phyloP scores from a whole-genome alignment of 2,888 invertebrate genomes.

The Aporophyla lueneburgensis region DNA sequence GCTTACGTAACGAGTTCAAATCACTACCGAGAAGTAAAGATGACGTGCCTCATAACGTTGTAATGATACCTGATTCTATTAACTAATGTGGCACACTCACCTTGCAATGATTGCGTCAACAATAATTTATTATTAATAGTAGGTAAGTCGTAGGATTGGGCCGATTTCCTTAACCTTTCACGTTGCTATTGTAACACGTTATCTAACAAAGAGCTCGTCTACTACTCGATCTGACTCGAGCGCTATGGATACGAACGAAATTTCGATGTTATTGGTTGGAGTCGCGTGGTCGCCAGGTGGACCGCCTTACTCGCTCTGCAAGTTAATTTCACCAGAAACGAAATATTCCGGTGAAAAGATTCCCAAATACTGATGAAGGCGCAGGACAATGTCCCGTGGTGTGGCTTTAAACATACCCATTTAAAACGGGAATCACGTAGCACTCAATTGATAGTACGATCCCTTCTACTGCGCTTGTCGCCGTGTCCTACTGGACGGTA shows the following conservation, averaged over 20 bases:
- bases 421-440: background rate
- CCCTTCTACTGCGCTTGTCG: background rate
- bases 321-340: background rate
- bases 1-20: conserved; percentile 56
- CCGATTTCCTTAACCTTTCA: conserved; percentile 37
- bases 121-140: conserved; percentile 20
- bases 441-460: background rate
- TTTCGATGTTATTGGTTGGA: background rate
- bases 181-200: conserved; percentile 8
- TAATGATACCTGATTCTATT: conserved; percentile 44
- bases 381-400: background rate
- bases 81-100: conserved; percentile 57
- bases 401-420: background rate
- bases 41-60: conserved; percentile 36
- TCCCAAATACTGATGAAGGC: background rate
- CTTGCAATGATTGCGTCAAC: conserved; percentile 31
- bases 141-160: conserved; percentile 10
- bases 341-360: background rate
- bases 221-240: background rate
- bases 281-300: background rate
- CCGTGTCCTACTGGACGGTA: background rate
- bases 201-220: conserved; percentile 25
- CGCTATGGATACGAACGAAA: background rate
- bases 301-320: background rate
- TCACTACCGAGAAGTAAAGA: conserved; percentile 38